phyloP scores from a whole-genome alignment of 1,140 invertebrate species.

The Drosophila teissieri region DNA sequence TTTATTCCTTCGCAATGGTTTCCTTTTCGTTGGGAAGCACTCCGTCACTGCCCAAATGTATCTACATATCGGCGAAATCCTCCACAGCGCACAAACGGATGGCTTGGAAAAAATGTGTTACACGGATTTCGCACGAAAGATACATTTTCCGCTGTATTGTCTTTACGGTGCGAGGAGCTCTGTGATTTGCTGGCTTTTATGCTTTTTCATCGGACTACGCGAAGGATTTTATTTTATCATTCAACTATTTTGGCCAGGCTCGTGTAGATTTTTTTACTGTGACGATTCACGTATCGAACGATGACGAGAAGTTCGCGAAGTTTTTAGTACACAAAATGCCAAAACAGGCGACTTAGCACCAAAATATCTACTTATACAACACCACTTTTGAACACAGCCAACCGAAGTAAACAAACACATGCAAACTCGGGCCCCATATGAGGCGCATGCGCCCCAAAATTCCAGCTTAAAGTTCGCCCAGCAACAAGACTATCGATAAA shows the following conservation, averaged over 20 bases:
- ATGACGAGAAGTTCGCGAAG: conserved; percentile 21
- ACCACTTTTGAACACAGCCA: conserved; percentile 58
- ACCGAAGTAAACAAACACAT: conserved; percentile 76
- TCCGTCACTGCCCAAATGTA: conserved; percentile 10
- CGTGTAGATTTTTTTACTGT: not conserved
- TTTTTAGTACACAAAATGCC: conserved; percentile 47
- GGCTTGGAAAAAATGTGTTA: conserved; percentile 51
- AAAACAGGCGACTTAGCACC: conserved; percentile 53
- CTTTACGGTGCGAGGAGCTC: conserved; percentile 23
- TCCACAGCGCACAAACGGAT: conserved; percentile 17
- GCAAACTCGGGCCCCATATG: conserved; percentile 57
- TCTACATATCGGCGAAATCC: conserved; percentile 21
- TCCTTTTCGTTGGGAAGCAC: conserved; percentile 11
- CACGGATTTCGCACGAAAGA: conserved; percentile 49
- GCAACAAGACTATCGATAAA: conserved; percentile 46
- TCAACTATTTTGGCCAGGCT: conserved; percentile 4
- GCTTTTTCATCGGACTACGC: conserved; percentile 5
- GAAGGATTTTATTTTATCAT: conserved; percentile 6
- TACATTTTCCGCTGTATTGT: conserved; percentile 52
- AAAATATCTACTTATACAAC: conserved; percentile 66
- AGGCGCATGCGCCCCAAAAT: conserved; percentile 52
- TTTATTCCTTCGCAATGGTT: conserved; percentile 12
- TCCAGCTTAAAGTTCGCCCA: conserved; percentile 19
- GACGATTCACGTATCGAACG: conserved; percentile 21
- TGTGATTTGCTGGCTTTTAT: conserved; percentile 13